Evolutionary conservation across 37 sponge, comb jelly and placozoan genomes (phyloP), one percentile per base, ranked within the genome.

Genomic region (Lycopodina hypogea): DNA sequence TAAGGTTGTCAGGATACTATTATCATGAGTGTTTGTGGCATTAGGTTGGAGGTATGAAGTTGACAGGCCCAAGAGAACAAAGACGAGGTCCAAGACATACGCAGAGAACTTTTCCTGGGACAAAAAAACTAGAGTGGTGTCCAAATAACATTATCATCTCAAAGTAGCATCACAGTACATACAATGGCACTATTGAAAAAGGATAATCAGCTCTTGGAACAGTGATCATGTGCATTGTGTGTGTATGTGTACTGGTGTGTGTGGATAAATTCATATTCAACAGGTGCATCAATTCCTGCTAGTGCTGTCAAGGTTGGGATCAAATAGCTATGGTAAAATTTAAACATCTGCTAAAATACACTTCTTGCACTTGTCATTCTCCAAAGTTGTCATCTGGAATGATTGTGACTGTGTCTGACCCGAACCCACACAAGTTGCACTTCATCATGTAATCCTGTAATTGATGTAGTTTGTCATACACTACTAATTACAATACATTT

Each of bases 101-200:
- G 98, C 83, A 39, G 84, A 69, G 19, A 97, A 97, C 81, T 97
- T 97, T 74, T 90, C 98, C 3, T 97, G 98, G 98, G 84, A 95
- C 84, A 95, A 92, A 42, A 93, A 80, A 41, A 97, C 96, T 19
- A 66, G 98, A 50, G 89, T 97, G 14, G 70, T 82, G 1, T 63
- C 96, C 45, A 97, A 97, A 39, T 97, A 75, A 71, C 69, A 32
- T 57, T 62, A 26, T 62, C 8, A 62, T n/a, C 11, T 63, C 11
- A 17, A 12, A n/a, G n/a, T n/a, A n/a, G n/a, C n/a, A n/a, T n/a
- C n/a, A n/a, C n/a, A n/a, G n/a, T n/a, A n/a, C n/a, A n/a, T n/a
- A n/a, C n/a, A n/a, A n/a, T n/a, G n/a, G n/a, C n/a, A n/a, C n/a
- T n/a, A n/a, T n/a, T n/a, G n/a, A n/a, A n/a, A n/a, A n/a, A n/a